Percentiles rank a stretch among this genome's conserved stretches.
Conservation (phyloP, 2,113 vertebrate genomes). For the Naja naja region DNA sequence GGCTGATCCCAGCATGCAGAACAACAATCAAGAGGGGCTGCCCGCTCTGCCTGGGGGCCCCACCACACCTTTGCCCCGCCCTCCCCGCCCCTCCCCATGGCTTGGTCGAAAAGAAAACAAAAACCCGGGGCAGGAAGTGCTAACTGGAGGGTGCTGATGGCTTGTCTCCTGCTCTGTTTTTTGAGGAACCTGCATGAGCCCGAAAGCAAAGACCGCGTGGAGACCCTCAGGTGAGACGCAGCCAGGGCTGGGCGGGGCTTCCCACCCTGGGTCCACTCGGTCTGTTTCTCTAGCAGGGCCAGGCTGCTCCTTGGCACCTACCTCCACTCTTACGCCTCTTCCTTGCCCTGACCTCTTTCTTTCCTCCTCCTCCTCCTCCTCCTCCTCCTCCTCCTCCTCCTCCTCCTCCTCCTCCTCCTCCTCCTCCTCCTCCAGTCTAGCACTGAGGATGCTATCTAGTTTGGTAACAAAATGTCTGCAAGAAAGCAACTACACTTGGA, state of each 20-base stretch:
- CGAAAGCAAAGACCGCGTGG: slow-evolving; percentile 85
- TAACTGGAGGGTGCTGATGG: slow-evolving; percentile 20
- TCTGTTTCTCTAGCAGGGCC: neutral
- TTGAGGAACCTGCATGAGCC: slow-evolving; percentile 94
- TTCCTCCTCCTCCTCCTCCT: neutral
- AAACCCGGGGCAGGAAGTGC: neutral
- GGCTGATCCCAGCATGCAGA: neutral
- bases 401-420: neutral
- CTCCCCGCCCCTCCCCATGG: neutral
- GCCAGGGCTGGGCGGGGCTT: neutral
- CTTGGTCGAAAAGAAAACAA: neutral
- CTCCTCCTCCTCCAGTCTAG: no score
- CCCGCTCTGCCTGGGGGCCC: neutral
- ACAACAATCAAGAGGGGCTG: neutral
- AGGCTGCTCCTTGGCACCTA: neutral
- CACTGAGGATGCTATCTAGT: no score
- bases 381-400: neutral
- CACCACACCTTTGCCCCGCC: neutral
- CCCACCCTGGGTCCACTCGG: slow-evolving; percentile 14
- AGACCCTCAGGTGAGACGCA: slow-evolving; percentile 88
- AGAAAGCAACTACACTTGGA: no score
- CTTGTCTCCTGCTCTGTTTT: slow-evolving; percentile 75
- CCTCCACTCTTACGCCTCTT: neutral
- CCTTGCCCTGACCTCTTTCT: neutral
- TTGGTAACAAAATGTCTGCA: no score